Percentiles rank a stretch among this genome's conserved stretches.
phyloP scores from a whole-genome alignment of 2,797 vertebrate species.

The Tokudaia tokunoshimensis region DNA sequence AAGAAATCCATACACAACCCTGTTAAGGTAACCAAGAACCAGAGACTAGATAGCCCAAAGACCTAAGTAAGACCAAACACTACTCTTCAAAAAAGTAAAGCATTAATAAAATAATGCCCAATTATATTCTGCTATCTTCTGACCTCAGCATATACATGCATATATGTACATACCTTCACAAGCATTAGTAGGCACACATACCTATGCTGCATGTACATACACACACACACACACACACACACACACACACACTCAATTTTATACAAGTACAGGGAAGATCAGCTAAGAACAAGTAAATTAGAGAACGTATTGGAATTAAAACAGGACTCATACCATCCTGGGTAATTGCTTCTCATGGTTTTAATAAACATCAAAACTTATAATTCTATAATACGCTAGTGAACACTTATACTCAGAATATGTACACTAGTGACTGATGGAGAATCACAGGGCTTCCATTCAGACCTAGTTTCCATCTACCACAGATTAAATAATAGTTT shows the following conservation, averaged over 20 bases:
- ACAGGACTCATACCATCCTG: background rate
- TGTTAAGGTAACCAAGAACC: background rate
- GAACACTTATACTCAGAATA: slow-evolving; percentile 55
- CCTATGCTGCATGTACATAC: background rate
- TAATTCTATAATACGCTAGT: slow-evolving; percentile 73
- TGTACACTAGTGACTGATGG: background rate
- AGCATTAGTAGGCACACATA: background rate
- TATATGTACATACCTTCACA: background rate
- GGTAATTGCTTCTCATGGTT: slow-evolving; percentile 60
- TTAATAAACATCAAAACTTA: slow-evolving; percentile 72
- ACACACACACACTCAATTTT: background rate
- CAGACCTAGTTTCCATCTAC: slow-evolving; percentile 43
- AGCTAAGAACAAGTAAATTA: slow-evolving; percentile 11
- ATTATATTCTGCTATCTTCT: background rate
- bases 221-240: background rate
- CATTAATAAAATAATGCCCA: background rate
- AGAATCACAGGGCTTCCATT: background rate
- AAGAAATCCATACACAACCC: background rate
- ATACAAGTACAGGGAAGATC: background rate
- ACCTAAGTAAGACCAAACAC: background rate
- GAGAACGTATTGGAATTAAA: slow-evolving; percentile 35
- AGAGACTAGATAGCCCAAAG: background rate
- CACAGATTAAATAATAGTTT: background rate
- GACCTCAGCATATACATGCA: background rate
- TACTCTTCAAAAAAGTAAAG: background rate